phyloP scores from a whole-genome alignment of 2,113 vertebrate genomes.

The Cavia porcellus region DNA sequence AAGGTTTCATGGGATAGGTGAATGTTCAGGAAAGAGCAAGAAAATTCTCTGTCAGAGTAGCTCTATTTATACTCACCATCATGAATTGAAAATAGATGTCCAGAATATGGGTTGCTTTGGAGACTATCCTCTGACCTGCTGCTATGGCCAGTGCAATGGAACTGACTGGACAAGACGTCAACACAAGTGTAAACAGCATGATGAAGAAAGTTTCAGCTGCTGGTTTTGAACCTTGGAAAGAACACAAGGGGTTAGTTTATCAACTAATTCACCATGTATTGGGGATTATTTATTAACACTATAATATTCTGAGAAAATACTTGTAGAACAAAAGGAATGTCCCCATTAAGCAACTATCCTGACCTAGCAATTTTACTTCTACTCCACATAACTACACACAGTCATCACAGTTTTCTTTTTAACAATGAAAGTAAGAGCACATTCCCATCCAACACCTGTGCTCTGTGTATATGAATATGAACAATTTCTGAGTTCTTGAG shows the following conservation, averaged over 20 bases:
- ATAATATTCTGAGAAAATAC: not conserved
- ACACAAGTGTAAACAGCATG: conserved; percentile 91
- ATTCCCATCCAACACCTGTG: not conserved
- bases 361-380: not conserved
- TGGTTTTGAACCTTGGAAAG: conserved; percentile 90
- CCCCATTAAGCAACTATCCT: not conserved
- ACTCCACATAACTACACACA: not conserved
- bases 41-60: too few species aligned
- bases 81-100: conserved; percentile 95
- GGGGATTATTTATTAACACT: not conserved
- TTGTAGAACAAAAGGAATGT: not conserved
- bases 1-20: too few species aligned
- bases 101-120: conserved; percentile 93
- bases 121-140: conserved; percentile 92
- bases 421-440: not conserved
- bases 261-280: too few species aligned
- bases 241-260: not conserved
- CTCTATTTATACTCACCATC: too few species aligned
- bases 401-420: not conserved
- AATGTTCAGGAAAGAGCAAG: too few species aligned
- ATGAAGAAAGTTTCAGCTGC: conserved; percentile 90
- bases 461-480: not conserved
- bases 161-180: conserved; percentile 93
- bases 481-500: not conserved
- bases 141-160: conserved; percentile 94